Conservation (phyloP, 2,113 vertebrate species). For the Rhineura floridana region DNA sequence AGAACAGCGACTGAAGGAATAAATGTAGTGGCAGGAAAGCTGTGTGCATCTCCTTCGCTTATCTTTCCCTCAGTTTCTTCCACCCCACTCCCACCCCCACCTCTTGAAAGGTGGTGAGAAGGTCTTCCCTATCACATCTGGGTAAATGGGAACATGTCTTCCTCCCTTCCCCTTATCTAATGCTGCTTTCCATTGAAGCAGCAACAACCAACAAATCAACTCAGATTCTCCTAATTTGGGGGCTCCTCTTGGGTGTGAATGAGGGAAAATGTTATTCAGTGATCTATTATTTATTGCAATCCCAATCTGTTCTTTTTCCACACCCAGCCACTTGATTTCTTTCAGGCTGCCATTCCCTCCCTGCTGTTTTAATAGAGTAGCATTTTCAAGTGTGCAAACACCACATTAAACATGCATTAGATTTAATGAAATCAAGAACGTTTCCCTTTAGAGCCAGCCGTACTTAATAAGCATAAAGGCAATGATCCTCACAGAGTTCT, state of each 20-base stretch:
- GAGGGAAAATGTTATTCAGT: constrained; percentile 74
- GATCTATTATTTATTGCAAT: constrained; percentile 82
- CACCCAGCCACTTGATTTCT: constrained; percentile 62
- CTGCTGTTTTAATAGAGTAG: constrained; percentile 76
- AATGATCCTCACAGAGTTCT: constrained; percentile 54
- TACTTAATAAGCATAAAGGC: constrained; percentile 70
- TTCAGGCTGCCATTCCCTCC: constrained; percentile 64
- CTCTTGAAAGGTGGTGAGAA: no score
- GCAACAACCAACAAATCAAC: no score
- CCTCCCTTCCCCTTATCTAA: no score
- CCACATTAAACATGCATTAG: constrained; percentile 82
- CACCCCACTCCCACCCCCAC: no score
- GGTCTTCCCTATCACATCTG: no score
- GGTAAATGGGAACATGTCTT: no score
- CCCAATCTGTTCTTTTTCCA: constrained; percentile 69
- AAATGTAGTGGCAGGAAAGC: no score
- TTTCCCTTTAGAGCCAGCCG: constrained; percentile 64
- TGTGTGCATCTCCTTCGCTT: no score
- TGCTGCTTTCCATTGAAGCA: no score
- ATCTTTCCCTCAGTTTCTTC: no score
- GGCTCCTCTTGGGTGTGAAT: constrained; percentile 72
- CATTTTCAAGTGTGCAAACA: constrained; percentile 76
- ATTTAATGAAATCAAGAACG: constrained; percentile 77
- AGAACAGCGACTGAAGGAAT: no score
- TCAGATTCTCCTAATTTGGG: constrained; percentile 72